These are phyloP conservation scores for Polydrusus tereticollis DNA, from an alignment of 2,888 invertebrate genomes.

Conservation along the genomic window DNA sequence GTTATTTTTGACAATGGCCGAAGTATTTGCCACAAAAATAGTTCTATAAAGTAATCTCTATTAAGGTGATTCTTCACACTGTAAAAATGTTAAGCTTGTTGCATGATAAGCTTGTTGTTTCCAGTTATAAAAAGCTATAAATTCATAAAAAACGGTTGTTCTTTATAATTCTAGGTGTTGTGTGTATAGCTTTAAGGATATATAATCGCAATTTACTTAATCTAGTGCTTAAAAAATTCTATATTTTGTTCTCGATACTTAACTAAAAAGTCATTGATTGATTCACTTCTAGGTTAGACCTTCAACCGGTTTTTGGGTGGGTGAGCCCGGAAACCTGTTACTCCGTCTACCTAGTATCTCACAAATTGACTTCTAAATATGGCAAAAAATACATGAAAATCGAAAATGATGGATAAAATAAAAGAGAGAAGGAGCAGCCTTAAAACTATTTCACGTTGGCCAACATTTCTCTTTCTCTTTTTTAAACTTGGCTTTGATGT, in stretches of 20 bases:
- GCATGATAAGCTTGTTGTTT: constrained; percentile 66
- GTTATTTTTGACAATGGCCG: constrained; percentile 23
- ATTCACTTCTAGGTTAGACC: neutral
- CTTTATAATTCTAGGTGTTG: constrained; percentile 68
- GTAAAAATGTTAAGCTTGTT: constrained; percentile 54
- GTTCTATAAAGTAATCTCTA: constrained; percentile 30
- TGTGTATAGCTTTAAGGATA: constrained; percentile 63
- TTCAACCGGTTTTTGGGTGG: constrained; percentile 22
- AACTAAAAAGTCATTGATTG: neutral
- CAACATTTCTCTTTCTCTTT: constrained; percentile 13
- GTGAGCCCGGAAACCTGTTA: constrained; percentile 32
- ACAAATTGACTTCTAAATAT: constrained; percentile 28
- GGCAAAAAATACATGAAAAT: constrained; percentile 33
- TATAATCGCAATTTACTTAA: constrained; percentile 26
- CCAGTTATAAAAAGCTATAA: constrained; percentile 64
- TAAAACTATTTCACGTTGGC: constrained; percentile 5
- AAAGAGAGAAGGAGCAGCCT: constrained; percentile 1
- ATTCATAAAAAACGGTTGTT: constrained; percentile 61
- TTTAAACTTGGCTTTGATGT: constrained; percentile 23
- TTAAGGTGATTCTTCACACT: constrained; percentile 19
- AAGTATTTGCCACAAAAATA: constrained; percentile 26
- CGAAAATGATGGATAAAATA: constrained; percentile 20
- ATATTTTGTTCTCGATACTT: neutral
- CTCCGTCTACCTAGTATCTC: constrained; percentile 4
- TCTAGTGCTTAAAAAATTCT: constrained; percentile 41